Percentiles rank a stretch among this genome's conserved stretches.
Conservation (phyloP, 1,140 invertebrate species). For the Zaprionus capensis region DNA sequence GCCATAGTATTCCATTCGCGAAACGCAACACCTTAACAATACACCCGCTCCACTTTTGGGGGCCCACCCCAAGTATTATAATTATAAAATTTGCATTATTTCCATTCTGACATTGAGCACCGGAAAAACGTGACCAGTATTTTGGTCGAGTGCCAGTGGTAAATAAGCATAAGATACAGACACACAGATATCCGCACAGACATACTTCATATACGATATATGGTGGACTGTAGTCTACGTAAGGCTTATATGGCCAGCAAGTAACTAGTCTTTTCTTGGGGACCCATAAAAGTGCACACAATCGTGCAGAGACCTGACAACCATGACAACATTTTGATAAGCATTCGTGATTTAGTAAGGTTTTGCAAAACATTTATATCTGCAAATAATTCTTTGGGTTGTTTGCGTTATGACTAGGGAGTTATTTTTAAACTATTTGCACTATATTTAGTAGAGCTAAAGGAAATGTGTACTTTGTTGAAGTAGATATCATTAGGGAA, state of each 20-base stretch:
- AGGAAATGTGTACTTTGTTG: neutral
- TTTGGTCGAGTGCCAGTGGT: neutral
- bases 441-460: neutral
- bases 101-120: constrained; percentile 11
- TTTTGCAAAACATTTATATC: neutral
- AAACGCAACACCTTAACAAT: neutral
- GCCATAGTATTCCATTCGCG: neutral
- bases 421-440: constrained; percentile 1
- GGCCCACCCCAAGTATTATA: constrained; percentile 1
- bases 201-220: neutral
- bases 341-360: neutral
- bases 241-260: neutral
- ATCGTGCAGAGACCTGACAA: constrained; percentile 1
- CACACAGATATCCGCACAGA: neutral
- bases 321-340: constrained; percentile 1
- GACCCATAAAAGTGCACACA: constrained; percentile 6
- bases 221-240: neutral
- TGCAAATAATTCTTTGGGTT: neutral
- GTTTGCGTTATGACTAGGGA: neutral
- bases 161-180: constrained; percentile 2
- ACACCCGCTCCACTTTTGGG: neutral
- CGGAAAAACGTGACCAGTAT: constrained; percentile 12
- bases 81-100: constrained; percentile 8
- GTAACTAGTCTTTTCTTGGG: neutral
- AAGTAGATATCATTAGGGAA: constrained; percentile 3